Percentiles rank a stretch among this genome's conserved stretches.
These are phyloP conservation scores for Madoqua kirkii DNA, from an alignment of 2,113 vertebrate species.

Conservation along the genomic window DNA sequence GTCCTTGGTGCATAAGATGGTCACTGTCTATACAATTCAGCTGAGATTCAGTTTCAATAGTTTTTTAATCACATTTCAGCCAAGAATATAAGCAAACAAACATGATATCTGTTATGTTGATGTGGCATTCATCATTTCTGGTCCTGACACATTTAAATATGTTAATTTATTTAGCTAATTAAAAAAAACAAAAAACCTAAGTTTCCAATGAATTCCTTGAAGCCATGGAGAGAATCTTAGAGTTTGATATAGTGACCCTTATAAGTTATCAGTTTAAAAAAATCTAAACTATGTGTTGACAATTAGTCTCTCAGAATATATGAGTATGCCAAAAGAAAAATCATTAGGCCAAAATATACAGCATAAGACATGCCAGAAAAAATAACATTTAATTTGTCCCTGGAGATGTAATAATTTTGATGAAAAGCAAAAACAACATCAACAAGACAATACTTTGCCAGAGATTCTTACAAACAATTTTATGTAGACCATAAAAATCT, in stretches of 20 bases:
- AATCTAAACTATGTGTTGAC: neutral
- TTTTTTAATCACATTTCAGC: neutral
- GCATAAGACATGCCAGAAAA: neutral
- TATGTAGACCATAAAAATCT: neutral
- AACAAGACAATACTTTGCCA: neutral
- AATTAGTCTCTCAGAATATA: conserved; percentile 16
- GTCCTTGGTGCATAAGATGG: rapidly evolving
- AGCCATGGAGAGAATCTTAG: neutral
- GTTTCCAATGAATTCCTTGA: neutral
- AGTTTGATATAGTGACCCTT: neutral
- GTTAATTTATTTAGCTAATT: neutral
- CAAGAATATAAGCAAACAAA: neutral
- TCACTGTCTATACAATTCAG: neutral
- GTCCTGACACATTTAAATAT: neutral
- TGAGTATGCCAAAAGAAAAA: neutral
- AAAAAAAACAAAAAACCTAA: neutral
- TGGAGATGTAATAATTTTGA: conserved; percentile 12
- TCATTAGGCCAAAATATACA: neutral
- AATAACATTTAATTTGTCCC: conserved; percentile 4
- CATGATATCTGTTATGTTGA: neutral
- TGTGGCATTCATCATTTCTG: neutral
- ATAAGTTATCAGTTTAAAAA: neutral
- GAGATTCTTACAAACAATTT: neutral
- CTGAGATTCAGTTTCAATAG: neutral
- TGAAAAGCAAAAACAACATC: neutral